Evolutionary conservation across 2,113 vertebrate species (phyloP), one percentile per base, ranked within the genome.

Genomic region (Ceratotherium simum): DNA sequence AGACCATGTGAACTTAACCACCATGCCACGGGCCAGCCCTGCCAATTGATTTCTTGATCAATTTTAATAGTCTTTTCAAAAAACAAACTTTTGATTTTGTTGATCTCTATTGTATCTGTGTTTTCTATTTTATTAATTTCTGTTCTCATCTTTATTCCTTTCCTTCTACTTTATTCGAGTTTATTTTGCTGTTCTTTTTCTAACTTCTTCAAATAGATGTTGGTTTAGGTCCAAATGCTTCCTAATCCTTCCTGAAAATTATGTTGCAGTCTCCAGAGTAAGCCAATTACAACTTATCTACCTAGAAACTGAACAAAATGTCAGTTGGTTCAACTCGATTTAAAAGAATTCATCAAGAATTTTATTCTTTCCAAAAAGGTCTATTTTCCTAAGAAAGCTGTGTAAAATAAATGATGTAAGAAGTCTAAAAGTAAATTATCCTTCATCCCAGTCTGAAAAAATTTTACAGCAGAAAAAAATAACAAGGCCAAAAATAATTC

Each of bases 41-140:
- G 20, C 62, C n/a, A 89, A 36, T 17, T 85, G 42, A 94, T 95
- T 94, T 92, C 29, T 75, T 80, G 7, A 67, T 64, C 16, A 25
- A 72, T n/a, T 87, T 48, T 81, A 89, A 65, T 31, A 75, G n/a
- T 31, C 33, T 85, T 96, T 58, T 85, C 33, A n/a, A 78, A 95
- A 64, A 88, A 54, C 46, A 81, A 90, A 48, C 39, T 56, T 64
- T 70, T 84, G 27, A 20, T 76, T 81, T 86, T 80, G 14, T 72
- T n/a, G 12, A 36, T 54, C 33, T 81, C 72, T 94, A 67, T 70
- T 29, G 3, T 91, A n/a, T 73, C 11, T 80, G 6, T 78, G 8
- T 78, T 94, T 93, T n/a, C 11, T 79, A n/a, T 79, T 51, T 80
- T 78, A 84, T 48, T 80, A 64, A 54, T 95, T 84, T 90, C 23